Conservation (phyloP, 2,888 invertebrate genomes). For the Drosophila multiciliata region DNA sequence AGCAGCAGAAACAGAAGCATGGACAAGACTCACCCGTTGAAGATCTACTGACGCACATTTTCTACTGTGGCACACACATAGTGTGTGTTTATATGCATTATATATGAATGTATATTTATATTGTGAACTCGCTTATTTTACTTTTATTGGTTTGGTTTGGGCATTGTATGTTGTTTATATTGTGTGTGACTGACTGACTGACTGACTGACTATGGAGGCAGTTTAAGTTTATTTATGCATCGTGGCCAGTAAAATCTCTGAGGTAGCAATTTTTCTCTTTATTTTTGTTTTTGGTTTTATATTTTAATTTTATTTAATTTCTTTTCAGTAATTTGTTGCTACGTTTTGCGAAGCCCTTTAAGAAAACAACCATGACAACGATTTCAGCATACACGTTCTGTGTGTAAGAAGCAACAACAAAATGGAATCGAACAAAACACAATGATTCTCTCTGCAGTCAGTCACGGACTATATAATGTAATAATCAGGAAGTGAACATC, state of each 20-base stretch:
- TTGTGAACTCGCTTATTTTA: slow-evolving; percentile 65
- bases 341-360: slow-evolving; percentile 51
- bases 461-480: slow-evolving; percentile 62
- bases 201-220: slow-evolving; percentile 47
- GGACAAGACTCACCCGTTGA: slow-evolving; percentile 14
- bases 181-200: slow-evolving; percentile 41
- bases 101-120: slow-evolving; percentile 61
- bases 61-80: slow-evolving; percentile 31
- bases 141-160: slow-evolving; percentile 72
- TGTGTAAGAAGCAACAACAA: slow-evolving; percentile 10
- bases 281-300: background rate
- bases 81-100: slow-evolving; percentile 52
- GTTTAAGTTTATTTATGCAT: slow-evolving; percentile 67
- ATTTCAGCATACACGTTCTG: slow-evolving; percentile 7
- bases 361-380: slow-evolving; percentile 27
- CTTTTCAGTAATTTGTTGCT: slow-evolving; percentile 28
- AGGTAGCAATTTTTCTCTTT: slow-evolving; percentile 43
- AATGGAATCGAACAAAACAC: slow-evolving; percentile 31
- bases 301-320: background rate
- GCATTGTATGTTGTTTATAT: slow-evolving; percentile 63
- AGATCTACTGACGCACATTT: slow-evolving; percentile 62
- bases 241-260: slow-evolving; percentile 53
- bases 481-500: slow-evolving; percentile 72
- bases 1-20: slow-evolving; percentile 26
- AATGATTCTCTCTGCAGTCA: slow-evolving; percentile 37